Evolutionary conservation across 2,113 vertebrate genomes (phyloP).

Genomic region (Muntiacus muntjak): DNA sequence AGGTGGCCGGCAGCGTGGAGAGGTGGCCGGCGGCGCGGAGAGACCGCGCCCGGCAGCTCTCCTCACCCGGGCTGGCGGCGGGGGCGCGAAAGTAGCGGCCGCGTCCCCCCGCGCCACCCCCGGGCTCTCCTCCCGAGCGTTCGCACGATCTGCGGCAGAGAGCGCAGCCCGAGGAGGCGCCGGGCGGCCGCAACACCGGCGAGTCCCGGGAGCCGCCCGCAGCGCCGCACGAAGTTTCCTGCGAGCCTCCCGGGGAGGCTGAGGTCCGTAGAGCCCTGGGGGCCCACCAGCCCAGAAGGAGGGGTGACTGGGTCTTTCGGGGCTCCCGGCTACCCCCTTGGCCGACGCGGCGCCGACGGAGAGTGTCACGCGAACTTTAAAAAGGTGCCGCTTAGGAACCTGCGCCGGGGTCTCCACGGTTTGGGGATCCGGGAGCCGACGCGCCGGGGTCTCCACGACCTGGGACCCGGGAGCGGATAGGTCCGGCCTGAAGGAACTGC

Average conservation of each 20-base stretch:
- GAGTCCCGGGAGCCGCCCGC: neutral
- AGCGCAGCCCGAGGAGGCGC: neutral
- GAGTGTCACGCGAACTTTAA: conserved; percentile 55
- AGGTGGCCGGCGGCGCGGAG: neutral
- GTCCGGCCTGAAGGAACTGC: neutral
- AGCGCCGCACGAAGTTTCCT: neutral
- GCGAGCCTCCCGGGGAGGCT: neutral
- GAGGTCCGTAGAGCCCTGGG: neutral
- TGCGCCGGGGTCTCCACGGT: neutral
- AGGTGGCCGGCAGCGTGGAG: neutral
- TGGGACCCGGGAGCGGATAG: neutral
- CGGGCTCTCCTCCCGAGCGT: neutral
- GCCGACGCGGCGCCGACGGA: neutral
- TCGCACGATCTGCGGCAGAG: neutral
- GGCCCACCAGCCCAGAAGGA: neutral
- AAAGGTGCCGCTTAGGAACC: conserved; percentile 3
- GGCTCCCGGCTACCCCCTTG: neutral
- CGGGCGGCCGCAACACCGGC: neutral
- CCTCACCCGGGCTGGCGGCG: neutral
- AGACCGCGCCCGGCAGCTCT: neutral
- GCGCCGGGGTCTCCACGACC: neutral
- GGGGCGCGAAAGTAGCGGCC: conserved; percentile 42
- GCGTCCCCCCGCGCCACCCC: neutral
- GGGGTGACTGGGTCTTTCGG: neutral
- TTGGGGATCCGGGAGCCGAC: neutral